These are phyloP conservation scores for Microcebus murinus DNA, from an alignment of 2,113 vertebrate genomes.

Conservation along the genomic window DNA sequence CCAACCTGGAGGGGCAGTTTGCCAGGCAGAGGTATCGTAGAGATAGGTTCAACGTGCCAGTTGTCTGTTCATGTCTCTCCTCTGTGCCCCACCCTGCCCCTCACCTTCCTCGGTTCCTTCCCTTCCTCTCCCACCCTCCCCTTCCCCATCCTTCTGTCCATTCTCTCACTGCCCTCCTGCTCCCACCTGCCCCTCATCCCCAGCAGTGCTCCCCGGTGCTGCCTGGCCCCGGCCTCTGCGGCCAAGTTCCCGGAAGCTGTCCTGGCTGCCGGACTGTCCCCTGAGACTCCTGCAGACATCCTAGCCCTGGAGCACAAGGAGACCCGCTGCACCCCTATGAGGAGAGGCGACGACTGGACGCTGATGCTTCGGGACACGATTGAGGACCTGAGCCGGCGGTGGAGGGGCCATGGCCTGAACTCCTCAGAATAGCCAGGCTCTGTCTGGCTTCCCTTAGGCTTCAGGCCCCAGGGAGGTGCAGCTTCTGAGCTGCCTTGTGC, in stretches of 20 bases:
- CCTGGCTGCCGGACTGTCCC: conserved; percentile 86
- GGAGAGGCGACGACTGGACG: conserved; percentile 87
- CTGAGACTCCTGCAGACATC: conserved; percentile 86
- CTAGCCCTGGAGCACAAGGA: conserved; percentile 84
- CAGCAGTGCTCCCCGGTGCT: conserved; percentile 84
- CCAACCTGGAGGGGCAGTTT: not conserved
- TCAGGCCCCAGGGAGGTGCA: fast-evolving
- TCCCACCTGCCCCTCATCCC: not conserved
- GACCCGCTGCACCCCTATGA: conserved; percentile 85
- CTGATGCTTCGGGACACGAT: conserved; percentile 81
- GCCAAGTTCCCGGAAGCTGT: conserved; percentile 92
- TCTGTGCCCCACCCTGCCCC: not conserved
- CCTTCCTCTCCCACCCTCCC: not conserved
- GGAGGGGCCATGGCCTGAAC: not conserved
- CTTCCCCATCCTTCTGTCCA: not conserved
- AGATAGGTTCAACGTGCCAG: not conserved
- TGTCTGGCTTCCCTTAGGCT: not conserved
- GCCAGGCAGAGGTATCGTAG: not conserved
- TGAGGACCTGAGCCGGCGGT: not conserved
- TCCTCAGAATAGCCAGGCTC: not conserved
- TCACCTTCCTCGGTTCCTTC: not conserved
- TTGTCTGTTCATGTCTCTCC: not conserved
- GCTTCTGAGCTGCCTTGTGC: too few species aligned
- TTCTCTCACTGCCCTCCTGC: not conserved
- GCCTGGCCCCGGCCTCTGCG: conserved; percentile 93